Conservation (phyloP, 2,888 invertebrate species). For the Adelognathus sp. region DNA sequence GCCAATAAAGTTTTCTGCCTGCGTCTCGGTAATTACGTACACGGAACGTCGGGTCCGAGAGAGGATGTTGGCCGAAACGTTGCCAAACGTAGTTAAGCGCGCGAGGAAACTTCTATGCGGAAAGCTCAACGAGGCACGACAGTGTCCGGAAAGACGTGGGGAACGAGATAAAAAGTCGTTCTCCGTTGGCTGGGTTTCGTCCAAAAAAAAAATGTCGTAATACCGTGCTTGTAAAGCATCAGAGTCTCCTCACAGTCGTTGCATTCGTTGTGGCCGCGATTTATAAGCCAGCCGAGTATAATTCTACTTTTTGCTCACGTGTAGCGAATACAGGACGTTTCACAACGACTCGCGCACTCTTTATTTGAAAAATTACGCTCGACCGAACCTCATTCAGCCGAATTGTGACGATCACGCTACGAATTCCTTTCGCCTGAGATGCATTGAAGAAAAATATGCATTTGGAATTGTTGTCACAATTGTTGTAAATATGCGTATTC, state of each 20-base stretch:
- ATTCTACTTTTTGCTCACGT: conserved; percentile 32
- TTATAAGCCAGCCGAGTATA: conserved; percentile 16
- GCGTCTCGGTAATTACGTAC: conserved; percentile 6
- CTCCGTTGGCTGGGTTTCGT: conserved; percentile 39
- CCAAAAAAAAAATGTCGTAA: conserved; percentile 34
- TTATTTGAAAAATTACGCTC: too few species aligned
- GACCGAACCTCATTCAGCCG: too few species aligned
- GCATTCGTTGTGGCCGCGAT: conserved; percentile 34
- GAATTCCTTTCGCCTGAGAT: too few species aligned
- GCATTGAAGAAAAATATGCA: too few species aligned
- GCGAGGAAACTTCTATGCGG: conserved; percentile 35
- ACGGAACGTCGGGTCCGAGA: background rate
- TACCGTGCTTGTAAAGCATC: conserved; percentile 26
- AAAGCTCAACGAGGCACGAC: conserved; percentile 18
- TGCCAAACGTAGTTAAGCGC: conserved; percentile 49
- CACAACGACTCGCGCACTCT: background rate
- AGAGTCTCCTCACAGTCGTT: conserved; percentile 37
- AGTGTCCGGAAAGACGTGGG: background rate
- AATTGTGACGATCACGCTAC: too few species aligned
- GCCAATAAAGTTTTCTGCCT: background rate
- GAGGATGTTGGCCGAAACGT: conserved; percentile 48
- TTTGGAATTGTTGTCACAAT: too few species aligned
- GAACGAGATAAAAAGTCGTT: conserved; percentile 41
- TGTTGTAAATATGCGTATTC: too few species aligned
- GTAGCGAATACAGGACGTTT: background rate